Conservation (phyloP, 2,888 invertebrate genomes). For the Autographa gamma region DNA sequence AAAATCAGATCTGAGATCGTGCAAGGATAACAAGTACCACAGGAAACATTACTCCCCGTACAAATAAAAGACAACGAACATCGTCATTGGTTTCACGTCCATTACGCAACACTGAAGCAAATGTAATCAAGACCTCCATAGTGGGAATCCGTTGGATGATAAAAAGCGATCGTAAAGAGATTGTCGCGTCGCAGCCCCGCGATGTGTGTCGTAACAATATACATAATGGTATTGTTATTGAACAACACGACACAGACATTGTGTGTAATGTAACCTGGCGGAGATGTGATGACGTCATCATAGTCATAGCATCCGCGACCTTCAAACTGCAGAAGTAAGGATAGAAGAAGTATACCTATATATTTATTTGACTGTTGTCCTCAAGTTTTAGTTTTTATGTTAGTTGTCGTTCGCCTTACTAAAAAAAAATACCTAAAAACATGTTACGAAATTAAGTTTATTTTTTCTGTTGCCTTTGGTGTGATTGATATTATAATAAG, state of each 20-base stretch:
- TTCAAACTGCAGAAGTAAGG: neutral
- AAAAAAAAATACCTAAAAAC: too few relatives aligned
- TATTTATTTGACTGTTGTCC: neutral
- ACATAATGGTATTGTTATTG: conserved; percentile 8
- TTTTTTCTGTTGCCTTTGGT: too few relatives aligned
- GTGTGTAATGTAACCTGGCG: neutral
- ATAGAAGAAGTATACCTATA: neutral
- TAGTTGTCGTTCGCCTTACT: neutral
- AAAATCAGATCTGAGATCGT: neutral
- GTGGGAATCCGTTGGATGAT: conserved; percentile 2
- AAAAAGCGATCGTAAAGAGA: conserved; percentile 3
- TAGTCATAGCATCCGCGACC: neutral
- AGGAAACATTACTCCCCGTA: neutral
- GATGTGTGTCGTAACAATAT: conserved; percentile 6
- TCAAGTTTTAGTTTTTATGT: neutral
- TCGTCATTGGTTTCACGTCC: neutral
- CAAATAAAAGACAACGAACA: conserved; percentile 6
- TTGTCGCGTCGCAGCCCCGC: neutral
- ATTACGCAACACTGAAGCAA: conserved; percentile 7
- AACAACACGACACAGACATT: neutral
- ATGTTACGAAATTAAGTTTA: too few relatives aligned
- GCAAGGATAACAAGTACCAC: neutral
- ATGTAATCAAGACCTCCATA: conserved; percentile 10
- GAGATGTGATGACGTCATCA: neutral
- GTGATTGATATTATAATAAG: too few relatives aligned